These are phyloP conservation scores for Heloderma charlesbogerti DNA, from an alignment of 2,113 vertebrate species.

Conservation along the genomic window DNA sequence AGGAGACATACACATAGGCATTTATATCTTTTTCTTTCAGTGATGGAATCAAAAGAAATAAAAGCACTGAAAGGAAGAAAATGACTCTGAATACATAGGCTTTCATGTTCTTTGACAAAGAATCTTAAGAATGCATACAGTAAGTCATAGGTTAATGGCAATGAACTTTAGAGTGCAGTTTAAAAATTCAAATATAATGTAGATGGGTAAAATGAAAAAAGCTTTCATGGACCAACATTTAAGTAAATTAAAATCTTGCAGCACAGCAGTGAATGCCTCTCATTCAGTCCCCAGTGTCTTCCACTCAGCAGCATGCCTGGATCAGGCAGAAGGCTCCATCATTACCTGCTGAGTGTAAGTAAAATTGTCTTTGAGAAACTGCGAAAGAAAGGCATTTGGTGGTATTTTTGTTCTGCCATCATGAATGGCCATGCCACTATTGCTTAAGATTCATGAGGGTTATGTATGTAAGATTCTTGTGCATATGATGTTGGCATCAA, in stretches of 20 bases:
- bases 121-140: conserved; percentile 37
- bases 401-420: conserved; percentile 39
- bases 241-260: conserved; percentile 53
- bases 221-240: conserved; percentile 61
- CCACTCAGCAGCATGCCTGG: conserved; percentile 26
- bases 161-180: conserved; percentile 57
- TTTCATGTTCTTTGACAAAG: conserved; percentile 53
- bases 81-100: neutral
- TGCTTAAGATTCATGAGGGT: conserved; percentile 35
- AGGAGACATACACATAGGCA: neutral
- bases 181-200: conserved; percentile 52
- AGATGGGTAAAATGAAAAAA: conserved; percentile 55
- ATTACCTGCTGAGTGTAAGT: conserved; percentile 56
- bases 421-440: neutral
- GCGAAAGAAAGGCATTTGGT: conserved; percentile 42
- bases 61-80: conserved; percentile 16
- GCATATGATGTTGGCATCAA: conserved; percentile 29
- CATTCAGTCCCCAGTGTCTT: conserved; percentile 56
- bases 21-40: conserved; percentile 1
- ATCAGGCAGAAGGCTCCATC: conserved; percentile 54
- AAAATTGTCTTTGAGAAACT: conserved; percentile 58
- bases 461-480: conserved; percentile 17
- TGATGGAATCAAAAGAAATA: conserved; percentile 38
- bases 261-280: conserved; percentile 48
- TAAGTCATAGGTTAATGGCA: conserved; percentile 59